These are phyloP conservation scores for Cladopsammia gracilis DNA, from an alignment of 64 coral and sea anemone species.

Conservation along the genomic window DNA sequence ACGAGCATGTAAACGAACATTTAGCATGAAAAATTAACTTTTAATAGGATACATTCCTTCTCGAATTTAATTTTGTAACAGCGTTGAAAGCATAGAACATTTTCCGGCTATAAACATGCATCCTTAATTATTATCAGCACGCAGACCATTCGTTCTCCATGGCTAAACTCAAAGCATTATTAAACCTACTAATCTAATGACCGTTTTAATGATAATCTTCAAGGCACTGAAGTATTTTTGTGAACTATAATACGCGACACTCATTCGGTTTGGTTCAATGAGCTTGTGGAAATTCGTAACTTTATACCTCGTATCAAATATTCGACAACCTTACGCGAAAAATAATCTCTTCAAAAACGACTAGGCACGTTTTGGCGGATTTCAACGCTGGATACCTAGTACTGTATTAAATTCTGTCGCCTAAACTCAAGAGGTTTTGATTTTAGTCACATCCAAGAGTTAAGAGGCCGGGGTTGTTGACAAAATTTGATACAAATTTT, in stretches of 20 bases:
- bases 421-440: neutral
- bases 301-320: neutral
- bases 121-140: neutral
- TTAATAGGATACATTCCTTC: too few species aligned
- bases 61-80: too few species aligned
- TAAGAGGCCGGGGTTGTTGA: neutral
- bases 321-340: neutral
- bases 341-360: too few species aligned
- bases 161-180: neutral
- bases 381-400: neutral
- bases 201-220: neutral
- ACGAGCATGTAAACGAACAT: too few species aligned
- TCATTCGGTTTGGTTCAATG: neutral
- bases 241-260: neutral
- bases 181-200: neutral
- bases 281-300: constrained; percentile 8
- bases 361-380: too few species aligned
- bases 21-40: too few species aligned
- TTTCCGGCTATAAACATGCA: neutral
- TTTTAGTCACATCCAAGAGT: neutral
- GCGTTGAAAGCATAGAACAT: neutral
- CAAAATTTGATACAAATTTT: neutral
- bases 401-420: neutral
- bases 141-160: neutral
- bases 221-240: neutral